Base-by-base conservation (phyloP, 2,888 invertebrate species). In the Hirtodrosophila alboralis region DNA sequence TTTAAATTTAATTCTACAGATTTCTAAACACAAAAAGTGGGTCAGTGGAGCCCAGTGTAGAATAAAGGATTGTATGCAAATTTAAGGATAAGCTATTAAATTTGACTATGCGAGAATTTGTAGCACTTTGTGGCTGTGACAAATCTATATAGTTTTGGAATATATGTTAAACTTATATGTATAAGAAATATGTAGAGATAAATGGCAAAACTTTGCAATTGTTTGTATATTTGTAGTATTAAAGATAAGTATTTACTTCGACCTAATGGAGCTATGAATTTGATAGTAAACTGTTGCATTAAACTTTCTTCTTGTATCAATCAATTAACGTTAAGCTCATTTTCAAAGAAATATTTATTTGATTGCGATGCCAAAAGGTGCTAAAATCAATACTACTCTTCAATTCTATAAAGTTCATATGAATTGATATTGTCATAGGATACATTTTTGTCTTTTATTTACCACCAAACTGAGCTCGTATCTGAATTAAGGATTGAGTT, bases 71-170 rank as follows among this genome's bases (percentile, higher is more conserved):
- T 41, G 16, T 27, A 38, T 56, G 41, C 30, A 12, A 43, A 53
- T 63, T 64, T 69, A 47, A n/a, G n/a, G 57, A 54, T 59, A 38
- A 49, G 44, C 63, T 53, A 51, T 63, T 49, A 51, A 47, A 60
- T 49, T 45, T 18, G 28, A 47, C 52, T 65, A 31, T 38, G 21
- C 10, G 40, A 58, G 31, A n/a, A 36, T 33, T 12, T 52, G 31
- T 28, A 16, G 31, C 31, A 38, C 40, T 53, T 51, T 37, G 33
- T 51, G 28, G 37, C 34, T 60, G 27, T 23, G 21, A 60, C 41
- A 61, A 60, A 60, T 48, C 28, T 9, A 5, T 27, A 23, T 33
- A 21, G 16, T 43, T 43, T 10, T 36, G 34, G 18, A 5, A 18
- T 34, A 27, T 13, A 36, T 34, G 2, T n/a, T n/a, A n/a, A n/a